phyloP scores from a whole-genome alignment of 2,888 invertebrate species.

The Mythimna loreyi region DNA sequence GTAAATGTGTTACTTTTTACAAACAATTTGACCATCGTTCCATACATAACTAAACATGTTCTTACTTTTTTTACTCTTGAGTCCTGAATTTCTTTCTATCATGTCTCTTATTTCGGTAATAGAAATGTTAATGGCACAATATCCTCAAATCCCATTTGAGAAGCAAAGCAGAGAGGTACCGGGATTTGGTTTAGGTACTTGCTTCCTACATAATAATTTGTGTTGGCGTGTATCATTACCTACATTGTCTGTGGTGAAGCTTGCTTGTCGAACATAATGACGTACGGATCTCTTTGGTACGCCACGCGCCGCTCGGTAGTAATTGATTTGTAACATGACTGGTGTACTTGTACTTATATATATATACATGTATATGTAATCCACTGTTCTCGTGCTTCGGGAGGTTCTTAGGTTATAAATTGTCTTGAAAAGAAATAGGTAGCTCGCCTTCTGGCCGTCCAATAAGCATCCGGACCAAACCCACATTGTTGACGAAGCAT shows the following conservation, averaged over 20 bases:
- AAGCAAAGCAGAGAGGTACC: neutral
- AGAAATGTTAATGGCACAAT: no score
- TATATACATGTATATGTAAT: no score
- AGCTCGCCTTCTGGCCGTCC: no score
- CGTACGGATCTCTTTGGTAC: slow-evolving; percentile 8
- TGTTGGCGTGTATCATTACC: slow-evolving; percentile 31
- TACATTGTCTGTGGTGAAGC: slow-evolving; percentile 13
- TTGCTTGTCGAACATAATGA: slow-evolving; percentile 25
- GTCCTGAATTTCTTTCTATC: no score
- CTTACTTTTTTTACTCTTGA: no score
- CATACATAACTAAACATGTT: no score
- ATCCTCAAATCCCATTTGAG: no score
- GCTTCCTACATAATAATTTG: slow-evolving; percentile 14
- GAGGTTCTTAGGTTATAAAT: neutral
- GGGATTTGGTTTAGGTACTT: slow-evolving; percentile 1
- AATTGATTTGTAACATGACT: slow-evolving; percentile 51
- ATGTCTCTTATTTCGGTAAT: no score
- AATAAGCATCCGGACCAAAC: no score
- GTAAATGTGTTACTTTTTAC: no score
- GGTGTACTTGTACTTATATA: neutral
- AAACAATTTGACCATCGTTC: no score
- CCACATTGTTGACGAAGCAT: neutral
- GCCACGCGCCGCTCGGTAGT: neutral
- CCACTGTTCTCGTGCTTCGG: neutral
- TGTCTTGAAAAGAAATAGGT: no score